Percentiles rank a stretch among this genome's conserved stretches.
These are phyloP conservation scores for Calonectris borealis DNA, from an alignment of 2,113 vertebrate species.

Conservation along the genomic window DNA sequence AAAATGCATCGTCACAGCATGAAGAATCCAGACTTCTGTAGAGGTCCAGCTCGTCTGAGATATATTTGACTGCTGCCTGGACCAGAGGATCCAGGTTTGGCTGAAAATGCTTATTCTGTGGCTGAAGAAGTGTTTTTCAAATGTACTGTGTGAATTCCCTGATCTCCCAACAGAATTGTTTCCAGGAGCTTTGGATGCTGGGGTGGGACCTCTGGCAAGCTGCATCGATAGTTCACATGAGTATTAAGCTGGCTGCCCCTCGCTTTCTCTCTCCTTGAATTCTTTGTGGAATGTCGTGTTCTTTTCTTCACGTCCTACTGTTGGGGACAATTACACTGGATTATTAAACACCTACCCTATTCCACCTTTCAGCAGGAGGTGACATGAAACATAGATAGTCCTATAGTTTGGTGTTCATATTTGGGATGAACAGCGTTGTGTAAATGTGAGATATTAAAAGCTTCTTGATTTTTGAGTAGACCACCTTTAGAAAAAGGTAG, in stretches of 20 bases:
- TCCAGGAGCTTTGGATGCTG: background rate
- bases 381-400: background rate
- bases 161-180: background rate
- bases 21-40: background rate
- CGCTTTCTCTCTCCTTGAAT: background rate
- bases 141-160: background rate
- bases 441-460: background rate
- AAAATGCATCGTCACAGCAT: background rate
- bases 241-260: background rate
- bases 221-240: fast-evolving
- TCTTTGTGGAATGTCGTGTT: background rate
- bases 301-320: background rate
- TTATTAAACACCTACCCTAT: background rate
- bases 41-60: background rate
- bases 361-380: background rate
- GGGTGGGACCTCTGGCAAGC: background rate
- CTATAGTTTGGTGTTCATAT: background rate
- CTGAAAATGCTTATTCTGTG: background rate
- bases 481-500: background rate
- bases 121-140: background rate
- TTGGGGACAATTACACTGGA: background rate
- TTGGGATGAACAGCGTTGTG: background rate
- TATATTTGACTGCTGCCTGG: background rate
- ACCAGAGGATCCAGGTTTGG: background rate
- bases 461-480: background rate